phyloP scores from a whole-genome alignment of 2,797 vertebrate species.

The Austrolebias charrua region DNA sequence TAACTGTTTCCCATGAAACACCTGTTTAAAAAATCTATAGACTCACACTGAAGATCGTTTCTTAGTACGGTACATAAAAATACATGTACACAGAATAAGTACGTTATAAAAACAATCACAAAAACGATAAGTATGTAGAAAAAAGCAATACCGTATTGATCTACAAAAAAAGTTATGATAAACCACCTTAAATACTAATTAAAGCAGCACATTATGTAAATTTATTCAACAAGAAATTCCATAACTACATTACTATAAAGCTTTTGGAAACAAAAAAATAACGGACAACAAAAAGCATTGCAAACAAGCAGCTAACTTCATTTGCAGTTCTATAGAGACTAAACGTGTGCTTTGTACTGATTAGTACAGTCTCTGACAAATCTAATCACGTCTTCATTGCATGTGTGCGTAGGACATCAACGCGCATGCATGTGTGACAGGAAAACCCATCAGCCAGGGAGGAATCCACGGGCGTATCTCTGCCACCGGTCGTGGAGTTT shows the following conservation, averaged over 20 bases:
- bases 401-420: conserved; percentile 89
- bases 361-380: background rate
- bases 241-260: no score
- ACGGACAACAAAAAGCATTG: no score
- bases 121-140: no score
- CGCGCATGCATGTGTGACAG: conserved; percentile 96
- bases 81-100: background rate
- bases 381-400: conserved; percentile 7
- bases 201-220: no score
- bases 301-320: background rate
- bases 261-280: conserved; percentile 34
- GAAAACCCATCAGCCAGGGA: conserved; percentile 98
- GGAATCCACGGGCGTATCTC: conserved; percentile 97
- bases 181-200: no score
- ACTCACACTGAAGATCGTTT: no score
- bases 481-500: conserved; percentile 95
- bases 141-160: conserved; percentile 2
- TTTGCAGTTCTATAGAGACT: background rate
- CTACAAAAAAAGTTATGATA: no score
- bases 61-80: no score
- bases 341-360: background rate
- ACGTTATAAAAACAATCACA: no score
- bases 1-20: no score
- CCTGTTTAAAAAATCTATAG: no score
- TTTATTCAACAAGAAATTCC: no score